Base-by-base conservation (phyloP, 2,113 vertebrate species). In the Motacilla alba region DNA sequence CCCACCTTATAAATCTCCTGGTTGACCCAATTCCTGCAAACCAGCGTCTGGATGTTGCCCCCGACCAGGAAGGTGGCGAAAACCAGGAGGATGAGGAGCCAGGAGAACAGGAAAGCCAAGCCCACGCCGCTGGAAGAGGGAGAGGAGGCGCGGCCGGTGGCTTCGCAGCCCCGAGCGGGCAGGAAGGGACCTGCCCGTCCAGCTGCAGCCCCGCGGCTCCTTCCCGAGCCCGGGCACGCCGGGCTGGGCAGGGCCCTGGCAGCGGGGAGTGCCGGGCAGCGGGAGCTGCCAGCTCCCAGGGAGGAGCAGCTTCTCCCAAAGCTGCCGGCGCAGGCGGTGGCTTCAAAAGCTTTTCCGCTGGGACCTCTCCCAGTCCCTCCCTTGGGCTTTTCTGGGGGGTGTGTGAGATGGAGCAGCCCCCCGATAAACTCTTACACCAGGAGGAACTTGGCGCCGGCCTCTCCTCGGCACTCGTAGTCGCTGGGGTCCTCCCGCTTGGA, bases 51-150 rank as follows among this genome's bases (percentile, higher is more conserved):
- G 76, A 97, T 83, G 6, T 98, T 98, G 67, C 98, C 98, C 12
- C 98, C 98, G 27, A 98, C 92, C 66, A 98, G 83, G 83, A 99
- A 98, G 22, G 98, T 98, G 95, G 96, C 75, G 0, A 98, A 98
- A 52, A 98, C 98, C 35, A 98, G 85, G 82, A 98, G 97, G 87
- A 98, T 95, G 88, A 98, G 97, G 35, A 98, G 97, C 86, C 95
- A 98, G 24, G 98, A 97, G n/a, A 98, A 98, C 50, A 98, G 77
- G 96, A 98, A 98, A 77, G 97, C 98, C 94, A 98, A 73, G 58
- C 90, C 97, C 47, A 98, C 95, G 1, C 98, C 97, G 0, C 98
- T 99, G 97, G 11, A 87, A 84, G 58, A 58, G 91, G 46, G 67
- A 66, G 55, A 68, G 77, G 31, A 76, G 63, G 55, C 0, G 5